Evolutionary conservation across 2,113 vertebrate genomes (phyloP).

Genomic region (Pitta sordida): DNA sequence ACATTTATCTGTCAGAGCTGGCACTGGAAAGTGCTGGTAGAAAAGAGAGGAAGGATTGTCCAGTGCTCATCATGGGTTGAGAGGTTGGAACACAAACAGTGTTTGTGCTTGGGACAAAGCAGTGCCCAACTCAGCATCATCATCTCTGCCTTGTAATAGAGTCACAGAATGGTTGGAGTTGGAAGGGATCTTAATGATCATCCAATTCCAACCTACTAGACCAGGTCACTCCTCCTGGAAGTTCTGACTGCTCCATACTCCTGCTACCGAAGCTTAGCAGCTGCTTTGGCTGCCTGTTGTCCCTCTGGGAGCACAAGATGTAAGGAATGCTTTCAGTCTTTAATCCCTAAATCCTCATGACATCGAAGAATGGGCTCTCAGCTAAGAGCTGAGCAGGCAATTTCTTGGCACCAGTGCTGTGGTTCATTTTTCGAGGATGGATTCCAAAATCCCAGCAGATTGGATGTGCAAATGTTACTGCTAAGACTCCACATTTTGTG

Average conservation of each 20-base stretch:
- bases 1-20: not conserved
- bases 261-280: not conserved
- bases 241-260: not conserved
- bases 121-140: not conserved
- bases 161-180: not conserved
- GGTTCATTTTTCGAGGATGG: not conserved
- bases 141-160: not conserved
- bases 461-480: not conserved
- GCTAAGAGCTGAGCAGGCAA: not conserved
- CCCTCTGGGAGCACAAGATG: not conserved
- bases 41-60: not conserved
- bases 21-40: not conserved
- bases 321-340: not conserved
- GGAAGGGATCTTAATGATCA: not conserved
- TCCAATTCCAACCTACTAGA: not conserved
- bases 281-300: not conserved
- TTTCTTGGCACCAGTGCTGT: accelerated
- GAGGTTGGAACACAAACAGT: not conserved
- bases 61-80: not conserved
- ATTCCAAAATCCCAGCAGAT: not conserved
- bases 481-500: not conserved
- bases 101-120: not conserved
- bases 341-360: not conserved
- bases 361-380: not conserved
- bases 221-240: not conserved